A percentile compares a stretch with the other conserved stretches of the same genome.
These are phyloP conservation scores for Cephalotes varians DNA, from an alignment of 2,888 invertebrate species.

Conservation along the genomic window DNA sequence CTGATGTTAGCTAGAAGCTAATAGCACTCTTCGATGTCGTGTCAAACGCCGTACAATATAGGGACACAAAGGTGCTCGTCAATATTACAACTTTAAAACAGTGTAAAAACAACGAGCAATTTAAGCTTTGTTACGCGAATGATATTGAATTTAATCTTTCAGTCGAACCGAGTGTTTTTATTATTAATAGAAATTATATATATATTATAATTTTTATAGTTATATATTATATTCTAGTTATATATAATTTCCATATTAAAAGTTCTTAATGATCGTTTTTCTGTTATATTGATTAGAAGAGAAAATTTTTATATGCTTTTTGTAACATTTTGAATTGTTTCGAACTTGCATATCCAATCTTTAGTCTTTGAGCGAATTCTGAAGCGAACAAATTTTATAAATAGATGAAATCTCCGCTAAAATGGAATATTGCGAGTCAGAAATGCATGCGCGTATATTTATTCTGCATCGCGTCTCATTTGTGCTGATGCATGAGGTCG, in stretches of 20 bases:
- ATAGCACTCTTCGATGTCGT: slow-evolving; percentile 60
- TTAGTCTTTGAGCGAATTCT: neutral
- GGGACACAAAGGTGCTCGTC: slow-evolving; percentile 7
- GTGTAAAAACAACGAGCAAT: slow-evolving; percentile 2
- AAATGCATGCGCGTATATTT: neutral
- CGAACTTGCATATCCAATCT: neutral
- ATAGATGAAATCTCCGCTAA: neutral
- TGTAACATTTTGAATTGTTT: neutral
- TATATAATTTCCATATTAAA: neutral
- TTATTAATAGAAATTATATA: neutral
- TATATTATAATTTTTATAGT: neutral
- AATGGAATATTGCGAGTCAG: neutral
- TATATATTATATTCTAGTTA: neutral
- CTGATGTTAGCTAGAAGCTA: slow-evolving; percentile 47
- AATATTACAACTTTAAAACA: slow-evolving; percentile 9
- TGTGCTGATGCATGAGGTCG: neutral
- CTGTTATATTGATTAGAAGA: neutral
- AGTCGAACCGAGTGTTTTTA: neutral
- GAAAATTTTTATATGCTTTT: neutral
- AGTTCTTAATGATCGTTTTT: neutral
- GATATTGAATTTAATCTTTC: neutral
- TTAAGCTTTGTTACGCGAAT: slow-evolving; percentile 1
- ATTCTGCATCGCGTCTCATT: neutral
- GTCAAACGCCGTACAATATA: slow-evolving; percentile 22
- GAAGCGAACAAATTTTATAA: neutral